Evolutionary conservation across 1,140 invertebrate species (phyloP).

Genomic region (Hyles euphorbiae): DNA sequence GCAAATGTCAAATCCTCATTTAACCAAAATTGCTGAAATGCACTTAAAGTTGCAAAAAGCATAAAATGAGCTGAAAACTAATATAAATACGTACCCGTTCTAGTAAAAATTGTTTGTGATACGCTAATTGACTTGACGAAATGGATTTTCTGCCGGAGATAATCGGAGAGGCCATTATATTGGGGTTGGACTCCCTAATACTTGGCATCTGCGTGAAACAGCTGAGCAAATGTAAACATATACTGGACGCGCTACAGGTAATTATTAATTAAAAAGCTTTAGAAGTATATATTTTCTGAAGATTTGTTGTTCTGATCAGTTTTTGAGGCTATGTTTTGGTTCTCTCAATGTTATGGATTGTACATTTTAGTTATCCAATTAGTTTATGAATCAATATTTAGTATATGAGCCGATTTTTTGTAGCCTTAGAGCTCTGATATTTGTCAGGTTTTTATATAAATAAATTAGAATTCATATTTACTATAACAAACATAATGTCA

Average conservation of each 20-base stretch:
- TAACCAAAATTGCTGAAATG: too few species aligned
- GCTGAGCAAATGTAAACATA: conserved; percentile 82
- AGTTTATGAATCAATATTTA: too few species aligned
- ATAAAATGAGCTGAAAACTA: conserved; percentile 1
- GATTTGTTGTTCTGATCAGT: too few species aligned
- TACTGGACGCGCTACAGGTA: conserved; percentile 81
- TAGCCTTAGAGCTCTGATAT: too few species aligned
- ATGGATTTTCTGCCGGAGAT: conserved; percentile 71
- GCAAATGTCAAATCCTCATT: conserved; percentile 7
- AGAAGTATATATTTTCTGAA: background rate
- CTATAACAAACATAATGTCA: too few species aligned
- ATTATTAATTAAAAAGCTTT: conserved; percentile 18
- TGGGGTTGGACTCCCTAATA: conserved; percentile 84
- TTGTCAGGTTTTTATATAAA: too few species aligned
- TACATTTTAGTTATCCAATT: too few species aligned
- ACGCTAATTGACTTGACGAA: conserved; percentile 1
- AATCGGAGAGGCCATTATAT: conserved; percentile 78
- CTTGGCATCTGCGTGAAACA: conserved; percentile 82
- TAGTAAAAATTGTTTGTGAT: background rate
- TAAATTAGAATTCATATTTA: too few species aligned
- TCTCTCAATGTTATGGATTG: too few species aligned
- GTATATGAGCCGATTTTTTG: too few species aligned
- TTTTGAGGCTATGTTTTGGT: too few species aligned
- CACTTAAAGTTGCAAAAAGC: background rate
- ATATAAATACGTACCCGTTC: background rate